phyloP scores from a whole-genome alignment of 1,140 invertebrate genomes.

The Hylyphantes graminicola region DNA sequence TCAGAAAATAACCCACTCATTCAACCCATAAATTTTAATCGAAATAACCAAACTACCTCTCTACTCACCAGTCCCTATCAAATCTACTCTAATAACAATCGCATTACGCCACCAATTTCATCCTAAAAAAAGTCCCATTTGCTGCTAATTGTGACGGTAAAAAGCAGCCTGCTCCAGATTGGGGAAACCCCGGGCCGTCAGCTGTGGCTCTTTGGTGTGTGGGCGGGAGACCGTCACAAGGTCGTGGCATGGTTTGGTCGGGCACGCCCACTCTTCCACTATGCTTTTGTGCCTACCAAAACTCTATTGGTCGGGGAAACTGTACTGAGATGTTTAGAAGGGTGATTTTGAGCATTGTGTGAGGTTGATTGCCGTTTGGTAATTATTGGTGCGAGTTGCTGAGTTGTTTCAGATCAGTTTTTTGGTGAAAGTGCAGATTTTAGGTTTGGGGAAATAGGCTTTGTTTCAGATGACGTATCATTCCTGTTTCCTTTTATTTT shows the following conservation, averaged over 20 bases:
- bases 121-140: too few species aligned
- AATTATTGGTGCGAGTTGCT: not conserved
- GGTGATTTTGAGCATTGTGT: not conserved
- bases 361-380: not conserved
- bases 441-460: too few species aligned
- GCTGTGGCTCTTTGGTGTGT: conserved; percentile 12
- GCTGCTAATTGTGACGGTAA: conserved; percentile 5
- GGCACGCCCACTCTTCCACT: conserved; percentile 5
- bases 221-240: conserved; percentile 22
- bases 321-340: conserved; percentile 36
- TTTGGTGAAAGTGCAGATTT: too few species aligned
- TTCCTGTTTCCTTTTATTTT: too few species aligned
- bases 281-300: not conserved
- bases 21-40: too few species aligned
- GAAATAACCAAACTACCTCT: too few species aligned
- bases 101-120: conserved; percentile 27
- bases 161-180: conserved; percentile 21
- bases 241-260: conserved; percentile 9
- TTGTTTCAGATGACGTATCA: too few species aligned
- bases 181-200: not conserved
- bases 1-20: too few species aligned
- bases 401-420: not conserved
- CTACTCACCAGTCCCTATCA: too few species aligned
- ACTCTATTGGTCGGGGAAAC: conserved; percentile 13
- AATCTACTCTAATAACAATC: conserved; percentile 7